Base-by-base conservation (phyloP, 2,888 invertebrate genomes). In the Drosophila mulleri region DNA sequence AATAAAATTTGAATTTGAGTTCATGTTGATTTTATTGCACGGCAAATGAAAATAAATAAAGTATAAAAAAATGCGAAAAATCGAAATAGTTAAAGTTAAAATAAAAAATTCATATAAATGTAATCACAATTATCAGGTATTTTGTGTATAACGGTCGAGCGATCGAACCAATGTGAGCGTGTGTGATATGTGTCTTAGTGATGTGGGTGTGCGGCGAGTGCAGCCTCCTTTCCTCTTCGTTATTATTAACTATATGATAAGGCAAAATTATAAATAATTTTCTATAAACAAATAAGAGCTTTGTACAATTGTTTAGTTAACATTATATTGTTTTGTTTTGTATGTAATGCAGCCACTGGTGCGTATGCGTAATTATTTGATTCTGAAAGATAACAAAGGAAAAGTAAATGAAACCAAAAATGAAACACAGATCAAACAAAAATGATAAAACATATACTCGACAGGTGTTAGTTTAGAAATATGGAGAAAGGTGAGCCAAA, bases 41-140 rank as follows among this genome's bases (percentile, higher is more conserved):
- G 72, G 72, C 41, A 78, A 83, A 85, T 70, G 63, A 81, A 63
- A 76, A 83, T 87, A 83, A 83, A 78, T 85, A 72, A 82, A 64
- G 56, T 62, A 65, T 37, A 14, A 41, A 78, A 81, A 75, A 57
- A 65, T 67, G 62, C 60, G n/a, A 29, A 56, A 61, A 50, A 48
- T 54, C 45, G 47, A 60, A 72, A 74, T 41, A 72, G 67, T 76
- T 73, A 80, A 82, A 71, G 67, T 73, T 75, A 80, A 82, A 72
- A 69, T 67, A 63, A 84, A 78, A 66, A 61, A 85, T 37, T 56
- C 62, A 64, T 63, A 57, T 57, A 74, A 67, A 75, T 68, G 72
- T 83, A 71, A 83, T 84, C 87, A 84, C 83, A 84, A 84, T 86
- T 74, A 47, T 84, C 84, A 84, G 84, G 84, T 84, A 84, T 76